phyloP scores from a whole-genome alignment of 2,113 vertebrate genomes.

The Rhabdornis inornatus region DNA sequence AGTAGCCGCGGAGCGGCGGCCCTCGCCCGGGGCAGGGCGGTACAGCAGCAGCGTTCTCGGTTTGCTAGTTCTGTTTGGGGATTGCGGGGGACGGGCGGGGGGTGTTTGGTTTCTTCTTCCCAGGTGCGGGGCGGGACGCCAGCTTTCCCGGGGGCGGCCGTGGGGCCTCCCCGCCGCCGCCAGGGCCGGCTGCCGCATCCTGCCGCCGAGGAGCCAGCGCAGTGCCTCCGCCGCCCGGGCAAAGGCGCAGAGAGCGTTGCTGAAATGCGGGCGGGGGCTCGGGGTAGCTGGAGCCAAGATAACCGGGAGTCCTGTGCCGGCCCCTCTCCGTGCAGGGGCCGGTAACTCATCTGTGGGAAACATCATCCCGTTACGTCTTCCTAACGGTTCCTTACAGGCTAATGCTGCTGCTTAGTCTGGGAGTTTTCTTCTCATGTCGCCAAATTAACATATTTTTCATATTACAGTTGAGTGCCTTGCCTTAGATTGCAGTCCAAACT shows the following conservation, averaged over 20 bases:
- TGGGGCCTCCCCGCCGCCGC: background rate
- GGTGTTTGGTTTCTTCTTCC: background rate
- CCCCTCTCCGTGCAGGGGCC: background rate
- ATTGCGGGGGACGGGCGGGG: background rate
- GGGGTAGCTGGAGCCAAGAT: background rate
- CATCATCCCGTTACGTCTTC: background rate
- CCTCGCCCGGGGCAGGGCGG: background rate
- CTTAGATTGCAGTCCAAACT: slow-evolving; percentile 58
- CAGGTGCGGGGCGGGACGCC: background rate
- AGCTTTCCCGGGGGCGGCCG: background rate
- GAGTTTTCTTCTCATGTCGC: background rate
- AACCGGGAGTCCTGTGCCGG: no score
- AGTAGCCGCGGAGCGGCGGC: slow-evolving; percentile 59
- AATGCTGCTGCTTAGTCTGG: slow-evolving; percentile 4
- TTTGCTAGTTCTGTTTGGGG: slow-evolving; percentile 41
- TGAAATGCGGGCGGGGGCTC: no score
- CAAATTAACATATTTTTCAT: slow-evolving; percentile 52
- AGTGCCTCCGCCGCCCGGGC: background rate
- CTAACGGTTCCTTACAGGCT: slow-evolving; percentile 24
- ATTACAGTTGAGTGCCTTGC: slow-evolving; percentile 58
- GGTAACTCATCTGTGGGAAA: background rate
- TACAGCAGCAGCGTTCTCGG: slow-evolving; percentile 42
- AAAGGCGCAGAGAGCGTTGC: no score
- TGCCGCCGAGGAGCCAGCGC: background rate
- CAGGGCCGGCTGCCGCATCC: background rate